Evolutionary conservation across 30 jellyfish, hydroid and myxozoan species (phyloP), one percentile per base, ranked within the genome.

Genomic region (Phacellophora camtschatica): DNA sequence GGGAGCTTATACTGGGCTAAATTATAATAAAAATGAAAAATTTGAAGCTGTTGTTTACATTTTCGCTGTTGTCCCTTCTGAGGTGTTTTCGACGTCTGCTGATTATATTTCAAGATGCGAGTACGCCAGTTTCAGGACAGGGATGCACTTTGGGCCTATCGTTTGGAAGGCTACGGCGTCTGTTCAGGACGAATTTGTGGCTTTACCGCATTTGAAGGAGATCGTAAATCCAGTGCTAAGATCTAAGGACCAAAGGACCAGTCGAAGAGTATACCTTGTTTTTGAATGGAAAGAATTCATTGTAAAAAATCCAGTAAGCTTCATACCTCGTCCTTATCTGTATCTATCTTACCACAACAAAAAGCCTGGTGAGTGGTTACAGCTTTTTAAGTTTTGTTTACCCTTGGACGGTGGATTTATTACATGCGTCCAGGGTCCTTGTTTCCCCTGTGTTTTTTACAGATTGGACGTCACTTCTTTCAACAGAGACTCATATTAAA

Each of bases 21-120:
- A n/a, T n/a, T n/a, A n/a, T n/a, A n/a, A n/a, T n/a, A n/a, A n/a
- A n/a, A n/a, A n/a, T n/a, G n/a, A n/a, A n/a, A n/a, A n/a, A n/a
- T n/a, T n/a, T 80, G 91, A n/a, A 41, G 29, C 42, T 63, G 67
- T 32, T 23, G 56, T 8, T 35, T 51, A 58, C 76, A 66, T 66
- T 8, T 66, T 32, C 81, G 30, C 37, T 2, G 63, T 37, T 32
- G 23, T 66, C 8, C 81, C 81, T 4, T 22, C 43, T 5, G 81
- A 66, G 13, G 20, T 48, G 0, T 33, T n/a, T 13, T 61, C 34
- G 18, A 23, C 56, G 4, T n/a, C n/a, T n/a, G n/a, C n/a, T n/a
- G 8, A 22, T 9, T 66, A 66, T 63, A 28, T 66, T 19, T 0
- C 3, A 9, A 36, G 0, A 8, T 66, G 81, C 81, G 37, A 41